These are phyloP conservation scores for Nannoperca australis DNA, from an alignment of 2,797 vertebrate genomes.

Conservation along the genomic window DNA sequence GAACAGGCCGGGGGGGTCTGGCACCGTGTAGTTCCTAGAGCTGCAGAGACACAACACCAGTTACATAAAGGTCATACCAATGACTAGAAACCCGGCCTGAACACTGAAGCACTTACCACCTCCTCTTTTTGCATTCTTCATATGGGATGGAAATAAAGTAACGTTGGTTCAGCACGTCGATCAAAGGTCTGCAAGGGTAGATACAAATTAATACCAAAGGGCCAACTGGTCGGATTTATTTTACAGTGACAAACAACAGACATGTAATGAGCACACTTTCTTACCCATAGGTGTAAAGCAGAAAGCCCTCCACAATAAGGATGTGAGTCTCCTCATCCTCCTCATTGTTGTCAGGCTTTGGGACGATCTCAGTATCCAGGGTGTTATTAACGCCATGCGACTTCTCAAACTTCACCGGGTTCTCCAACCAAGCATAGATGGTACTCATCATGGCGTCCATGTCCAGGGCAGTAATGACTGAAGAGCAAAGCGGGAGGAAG, in stretches of 20 bases:
- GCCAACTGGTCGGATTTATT: neutral
- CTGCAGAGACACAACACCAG: conserved; percentile 69
- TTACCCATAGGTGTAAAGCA: conserved; percentile 93
- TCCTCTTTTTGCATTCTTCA: conserved; percentile 95
- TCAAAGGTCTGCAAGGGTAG: conserved; percentile 86
- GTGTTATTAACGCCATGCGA: conserved; percentile 93
- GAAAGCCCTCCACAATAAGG: conserved; percentile 94
- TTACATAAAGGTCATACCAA: neutral
- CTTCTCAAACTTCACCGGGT: conserved; percentile 93
- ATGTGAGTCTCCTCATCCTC: conserved; percentile 87
- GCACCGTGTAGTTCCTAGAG: conserved; percentile 91
- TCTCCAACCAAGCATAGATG: conserved; percentile 91
- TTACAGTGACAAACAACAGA: neutral
- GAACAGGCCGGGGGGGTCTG: conserved; percentile 93
- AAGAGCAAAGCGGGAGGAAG: conserved; percentile 24
- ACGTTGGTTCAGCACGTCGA: conserved; percentile 90
- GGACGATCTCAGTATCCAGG: conserved; percentile 83
- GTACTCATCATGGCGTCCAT: conserved; percentile 96
- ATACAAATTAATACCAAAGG: neutral
- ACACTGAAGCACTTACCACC: conserved; percentile 84
- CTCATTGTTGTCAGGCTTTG: conserved; percentile 69
- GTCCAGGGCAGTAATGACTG: conserved; percentile 92
- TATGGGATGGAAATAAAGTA: conserved; percentile 96
- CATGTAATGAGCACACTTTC: neutral
- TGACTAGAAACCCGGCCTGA: neutral